Evolutionary conservation across 2,113 vertebrate species (phyloP).

Genomic region (Anguilla rostrata): DNA sequence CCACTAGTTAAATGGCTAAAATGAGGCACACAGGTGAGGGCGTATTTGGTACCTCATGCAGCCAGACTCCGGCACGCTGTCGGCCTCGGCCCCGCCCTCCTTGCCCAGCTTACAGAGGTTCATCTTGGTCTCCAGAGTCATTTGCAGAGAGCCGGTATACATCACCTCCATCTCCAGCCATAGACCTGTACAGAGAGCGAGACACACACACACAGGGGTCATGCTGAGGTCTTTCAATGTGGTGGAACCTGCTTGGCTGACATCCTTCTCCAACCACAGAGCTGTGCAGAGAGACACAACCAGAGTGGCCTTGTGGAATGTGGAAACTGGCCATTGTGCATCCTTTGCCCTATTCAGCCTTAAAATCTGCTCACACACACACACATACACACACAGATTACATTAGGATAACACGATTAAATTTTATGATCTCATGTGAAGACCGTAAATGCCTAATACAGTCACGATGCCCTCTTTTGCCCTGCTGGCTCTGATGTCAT

Average conservation of each 20-base stretch:
- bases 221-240: too few relatives aligned
- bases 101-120: conserved; percentile 82
- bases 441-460: neutral
- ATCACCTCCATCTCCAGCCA: conserved; percentile 74
- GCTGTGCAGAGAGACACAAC: conserved; percentile 55
- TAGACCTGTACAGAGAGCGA: conserved; percentile 62
- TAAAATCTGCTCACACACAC: too few relatives aligned
- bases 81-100: conserved; percentile 64
- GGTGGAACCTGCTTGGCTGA: too few relatives aligned
- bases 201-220: neutral
- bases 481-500: neutral
- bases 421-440: neutral
- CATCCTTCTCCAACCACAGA: conserved; percentile 73
- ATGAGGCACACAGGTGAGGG: too few relatives aligned
- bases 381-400: neutral
- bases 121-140: conserved; percentile 85
- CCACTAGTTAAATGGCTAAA: too few relatives aligned
- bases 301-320: neutral
- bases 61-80: conserved; percentile 50
- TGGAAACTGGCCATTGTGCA: too few relatives aligned
- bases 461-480: neutral
- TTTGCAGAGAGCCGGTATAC: conserved; percentile 80
- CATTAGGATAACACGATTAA: neutral
- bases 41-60: conserved; percentile 58
- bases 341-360: too few relatives aligned